These are phyloP conservation scores for Nycticebus coucang DNA, from an alignment of 2,113 vertebrate species.

Conservation along the genomic window DNA sequence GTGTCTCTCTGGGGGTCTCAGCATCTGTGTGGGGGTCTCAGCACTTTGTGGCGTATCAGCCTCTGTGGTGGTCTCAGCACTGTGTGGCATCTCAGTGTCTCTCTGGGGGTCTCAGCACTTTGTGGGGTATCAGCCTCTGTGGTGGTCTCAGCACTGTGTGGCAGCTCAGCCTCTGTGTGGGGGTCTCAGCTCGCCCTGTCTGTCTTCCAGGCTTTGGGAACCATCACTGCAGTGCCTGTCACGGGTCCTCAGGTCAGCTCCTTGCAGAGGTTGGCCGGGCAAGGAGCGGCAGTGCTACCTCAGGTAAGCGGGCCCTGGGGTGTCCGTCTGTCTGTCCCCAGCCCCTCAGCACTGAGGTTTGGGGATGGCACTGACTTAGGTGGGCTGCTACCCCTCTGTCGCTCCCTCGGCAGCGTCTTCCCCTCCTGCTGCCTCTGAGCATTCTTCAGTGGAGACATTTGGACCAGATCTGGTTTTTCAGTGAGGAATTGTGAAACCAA, in stretches of 20 bases:
- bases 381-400: rapidly evolving
- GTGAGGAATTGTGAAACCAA: background rate
- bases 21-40: no score
- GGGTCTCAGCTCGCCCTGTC: background rate
- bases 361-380: background rate
- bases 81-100: no score
- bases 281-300: conserved; percentile 96
- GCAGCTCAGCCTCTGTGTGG: background rate
- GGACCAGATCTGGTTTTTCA: no score
- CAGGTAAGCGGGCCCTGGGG: conserved; percentile 87
- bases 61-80: no score
- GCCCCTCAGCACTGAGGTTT: background rate
- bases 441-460: rapidly evolving
- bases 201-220: conserved; percentile 92
- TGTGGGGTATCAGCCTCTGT: no score
- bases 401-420: background rate
- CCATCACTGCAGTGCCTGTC: conserved; percentile 94
- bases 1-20: no score
- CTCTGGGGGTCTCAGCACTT: no score
- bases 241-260: conserved; percentile 99
- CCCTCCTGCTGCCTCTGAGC: no score
- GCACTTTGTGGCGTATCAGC: no score
- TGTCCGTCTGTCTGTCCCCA: background rate
- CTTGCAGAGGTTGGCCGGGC: conserved; percentile 97
- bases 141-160: no score